These are phyloP conservation scores for Brachionus koreanus DNA, from an alignment of 1,140 invertebrate genomes.

Conservation along the genomic window DNA sequence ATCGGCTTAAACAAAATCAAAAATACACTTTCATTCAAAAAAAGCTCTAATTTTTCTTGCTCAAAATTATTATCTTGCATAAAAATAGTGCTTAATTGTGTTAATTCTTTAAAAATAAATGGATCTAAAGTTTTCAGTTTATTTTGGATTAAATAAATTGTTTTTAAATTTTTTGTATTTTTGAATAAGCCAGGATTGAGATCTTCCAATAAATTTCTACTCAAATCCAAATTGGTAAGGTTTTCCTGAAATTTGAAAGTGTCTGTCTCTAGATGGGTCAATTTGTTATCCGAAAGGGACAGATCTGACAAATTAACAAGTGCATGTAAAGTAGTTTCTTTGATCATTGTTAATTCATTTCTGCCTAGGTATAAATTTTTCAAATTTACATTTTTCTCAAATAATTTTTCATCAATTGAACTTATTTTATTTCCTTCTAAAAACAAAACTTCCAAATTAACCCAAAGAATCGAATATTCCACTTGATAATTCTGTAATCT, in stretches of 20 bases:
- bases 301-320: background rate
- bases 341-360: background rate
- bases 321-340: background rate
- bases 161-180: background rate
- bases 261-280: background rate
- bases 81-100: background rate
- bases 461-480: background rate
- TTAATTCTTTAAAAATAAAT: conserved; percentile 12
- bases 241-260: background rate
- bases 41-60: background rate
- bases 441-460: background rate
- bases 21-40: background rate
- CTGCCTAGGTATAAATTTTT: background rate
- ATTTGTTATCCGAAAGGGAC: background rate
- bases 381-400: background rate
- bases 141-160: background rate
- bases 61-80: background rate
- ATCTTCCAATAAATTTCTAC: background rate
- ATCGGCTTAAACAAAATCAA: background rate
- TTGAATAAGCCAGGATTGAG: background rate
- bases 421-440: background rate
- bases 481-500: background rate
- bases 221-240: background rate
- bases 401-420: background rate
- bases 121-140: background rate